Percentiles rank a stretch among this genome's conserved stretches.
Evolutionary conservation across 2,888 invertebrate species (phyloP).

Genomic region (Agrenia bidenticulata): DNA sequence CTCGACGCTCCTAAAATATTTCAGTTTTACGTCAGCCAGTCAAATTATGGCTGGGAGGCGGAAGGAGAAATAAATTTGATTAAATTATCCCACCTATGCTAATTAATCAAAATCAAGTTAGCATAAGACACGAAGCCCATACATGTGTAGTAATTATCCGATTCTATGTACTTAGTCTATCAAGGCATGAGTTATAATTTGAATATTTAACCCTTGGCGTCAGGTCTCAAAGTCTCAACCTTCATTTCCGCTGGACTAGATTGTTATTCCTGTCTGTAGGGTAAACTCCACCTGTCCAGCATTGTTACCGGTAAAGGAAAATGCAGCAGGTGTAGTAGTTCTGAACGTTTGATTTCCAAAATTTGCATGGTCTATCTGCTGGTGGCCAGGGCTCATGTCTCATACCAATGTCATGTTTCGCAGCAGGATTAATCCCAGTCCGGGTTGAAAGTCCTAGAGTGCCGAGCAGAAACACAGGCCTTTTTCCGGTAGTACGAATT

Average conservation of each 20-base stretch:
- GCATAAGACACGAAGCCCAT: neutral
- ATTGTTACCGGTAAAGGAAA: too few species aligned
- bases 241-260: too few species aligned
- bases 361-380: neutral
- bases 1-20: too few species aligned
- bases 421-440: neutral
- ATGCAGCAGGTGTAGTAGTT: constrained; percentile 1
- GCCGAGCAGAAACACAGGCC: too few species aligned
- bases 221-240: too few species aligned
- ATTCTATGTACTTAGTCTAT: too few species aligned
- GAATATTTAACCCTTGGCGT: too few species aligned
- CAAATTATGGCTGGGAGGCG: neutral
- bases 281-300: neutral
- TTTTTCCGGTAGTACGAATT: too few species aligned
- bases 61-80: constrained; percentile 18
- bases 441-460: neutral
- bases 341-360: constrained; percentile 5
- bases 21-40: too few species aligned
- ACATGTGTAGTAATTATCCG: neutral
- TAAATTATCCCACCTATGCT: constrained; percentile 12
- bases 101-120: constrained; percentile 20
- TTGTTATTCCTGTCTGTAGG: neutral
- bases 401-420: constrained; percentile 2
- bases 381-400: too few species aligned
- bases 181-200: too few species aligned